Evolutionary conservation across 2,888 invertebrate genomes (phyloP).

Genomic region (Hermodice carunculata): DNA sequence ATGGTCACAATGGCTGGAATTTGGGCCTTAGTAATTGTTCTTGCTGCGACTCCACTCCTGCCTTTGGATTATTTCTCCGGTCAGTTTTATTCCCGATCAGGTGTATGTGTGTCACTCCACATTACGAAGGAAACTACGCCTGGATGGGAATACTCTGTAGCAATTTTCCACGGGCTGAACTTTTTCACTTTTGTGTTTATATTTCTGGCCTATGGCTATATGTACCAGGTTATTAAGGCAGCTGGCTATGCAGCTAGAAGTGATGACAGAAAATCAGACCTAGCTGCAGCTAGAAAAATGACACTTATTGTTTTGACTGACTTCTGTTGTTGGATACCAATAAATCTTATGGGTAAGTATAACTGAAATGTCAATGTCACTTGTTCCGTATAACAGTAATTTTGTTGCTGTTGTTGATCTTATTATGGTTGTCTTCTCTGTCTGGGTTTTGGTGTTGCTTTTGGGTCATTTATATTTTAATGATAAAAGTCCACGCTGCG

Average conservation of each 20-base stretch:
- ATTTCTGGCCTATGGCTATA: conserved; percentile 57
- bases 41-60: conserved; percentile 59
- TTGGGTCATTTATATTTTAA: too few species aligned
- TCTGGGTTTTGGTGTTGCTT: too few species aligned
- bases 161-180: conserved; percentile 62
- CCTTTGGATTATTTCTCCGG: conserved; percentile 51
- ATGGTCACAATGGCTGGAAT: conserved; percentile 40
- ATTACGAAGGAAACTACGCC: conserved; percentile 59
- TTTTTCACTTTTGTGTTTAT: conserved; percentile 60
- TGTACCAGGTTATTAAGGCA: conserved; percentile 56
- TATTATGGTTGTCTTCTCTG: too few species aligned
- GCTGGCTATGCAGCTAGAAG: too few species aligned
- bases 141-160: conserved; percentile 66
- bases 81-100: conserved; percentile 56
- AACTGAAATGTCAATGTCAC: too few species aligned
- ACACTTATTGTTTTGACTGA: conserved; percentile 19
- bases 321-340: conserved; percentile 19
- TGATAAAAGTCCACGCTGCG: too few species aligned
- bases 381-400: too few species aligned
- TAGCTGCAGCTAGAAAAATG: conserved; percentile 58
- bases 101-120: conserved; percentile 65
- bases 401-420: too few species aligned
- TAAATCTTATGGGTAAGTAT: conserved; percentile 19
- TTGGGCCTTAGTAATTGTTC: conserved; percentile 51
- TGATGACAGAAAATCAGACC: conserved; percentile 45